Conservation (phyloP, 2,888 invertebrate genomes). For the Lepidochitona cinerea region DNA sequence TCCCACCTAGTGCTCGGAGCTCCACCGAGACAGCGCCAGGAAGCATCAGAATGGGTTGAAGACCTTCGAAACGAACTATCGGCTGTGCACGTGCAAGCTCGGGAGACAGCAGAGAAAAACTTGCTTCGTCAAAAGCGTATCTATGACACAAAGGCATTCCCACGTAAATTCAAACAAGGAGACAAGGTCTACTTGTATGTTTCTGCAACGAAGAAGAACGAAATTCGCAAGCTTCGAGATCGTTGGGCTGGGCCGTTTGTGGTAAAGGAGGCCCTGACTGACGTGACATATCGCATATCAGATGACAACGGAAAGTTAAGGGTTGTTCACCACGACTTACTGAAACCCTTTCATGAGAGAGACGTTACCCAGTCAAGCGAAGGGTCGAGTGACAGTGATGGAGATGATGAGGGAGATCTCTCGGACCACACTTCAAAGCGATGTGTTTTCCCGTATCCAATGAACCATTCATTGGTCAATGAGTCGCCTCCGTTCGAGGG, state of each 20-base stretch:
- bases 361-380: not conserved
- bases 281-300: not conserved
- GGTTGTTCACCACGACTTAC: not conserved
- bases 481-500: too few relatives aligned
- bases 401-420: too few relatives aligned
- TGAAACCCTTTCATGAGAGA: not conserved
- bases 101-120: not conserved
- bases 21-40: not conserved
- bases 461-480: too few relatives aligned
- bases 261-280: not conserved
- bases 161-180: not conserved
- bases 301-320: not conserved
- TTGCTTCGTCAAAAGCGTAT: not conserved
- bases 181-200: not conserved
- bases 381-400: not conserved
- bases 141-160: not conserved
- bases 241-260: not conserved
- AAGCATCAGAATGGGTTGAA: not conserved
- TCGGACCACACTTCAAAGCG: too few relatives aligned
- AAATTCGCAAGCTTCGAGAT: not conserved
- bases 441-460: too few relatives aligned
- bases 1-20: conserved; percentile 5
- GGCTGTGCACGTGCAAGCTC: not conserved
- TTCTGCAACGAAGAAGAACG: not conserved
- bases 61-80: not conserved